These are phyloP conservation scores for Macrostomum lignano DNA, from an alignment of 1,140 invertebrate genomes.

Conservation along the genomic window DNA sequence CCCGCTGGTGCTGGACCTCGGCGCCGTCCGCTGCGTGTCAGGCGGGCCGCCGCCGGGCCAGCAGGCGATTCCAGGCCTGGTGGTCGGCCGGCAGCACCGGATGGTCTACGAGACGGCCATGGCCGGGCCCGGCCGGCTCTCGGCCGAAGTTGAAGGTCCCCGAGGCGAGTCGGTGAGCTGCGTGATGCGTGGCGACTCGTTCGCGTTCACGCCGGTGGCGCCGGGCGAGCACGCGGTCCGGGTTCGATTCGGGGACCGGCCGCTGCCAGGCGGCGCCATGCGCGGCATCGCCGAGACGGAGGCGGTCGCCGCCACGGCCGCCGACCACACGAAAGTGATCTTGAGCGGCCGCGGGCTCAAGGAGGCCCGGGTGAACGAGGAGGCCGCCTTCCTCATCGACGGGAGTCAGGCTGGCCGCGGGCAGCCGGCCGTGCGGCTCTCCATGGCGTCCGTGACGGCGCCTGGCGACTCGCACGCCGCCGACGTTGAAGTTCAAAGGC, in stretches of 20 bases:
- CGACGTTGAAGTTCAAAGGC: slow-evolving; percentile 28
- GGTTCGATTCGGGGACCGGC: slow-evolving; percentile 10
- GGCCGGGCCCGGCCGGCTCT: slow-evolving; percentile 35
- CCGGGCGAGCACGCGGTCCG: slow-evolving; percentile 13
- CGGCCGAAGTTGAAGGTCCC: slow-evolving; percentile 39
- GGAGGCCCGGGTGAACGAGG: slow-evolving; percentile 51
- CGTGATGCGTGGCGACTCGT: not conserved
- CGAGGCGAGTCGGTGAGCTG: slow-evolving; percentile 25
- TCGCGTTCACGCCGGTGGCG: slow-evolving; percentile 5
- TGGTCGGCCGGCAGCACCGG: slow-evolving; percentile 39
- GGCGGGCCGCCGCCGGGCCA: not conserved
- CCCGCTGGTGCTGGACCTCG: slow-evolving; percentile 39
- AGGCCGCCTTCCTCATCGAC: slow-evolving; percentile 76
- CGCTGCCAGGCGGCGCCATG: slow-evolving; percentile 6
- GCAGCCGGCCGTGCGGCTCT: slow-evolving; percentile 30
- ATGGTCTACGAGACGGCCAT: slow-evolving; percentile 31
- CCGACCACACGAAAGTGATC: slow-evolving; percentile 34
- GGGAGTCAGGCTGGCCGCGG: slow-evolving; percentile 39
- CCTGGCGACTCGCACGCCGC: slow-evolving; percentile 37
- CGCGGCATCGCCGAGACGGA: slow-evolving; percentile 7
- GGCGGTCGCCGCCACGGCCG: slow-evolving; percentile 6
- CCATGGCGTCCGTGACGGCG: slow-evolving; percentile 37
- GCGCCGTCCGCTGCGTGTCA: slow-evolving; percentile 30
- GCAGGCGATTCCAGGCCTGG: not conserved
- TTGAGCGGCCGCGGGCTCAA: slow-evolving; percentile 66